A percentile compares a stretch with the other conserved stretches of the same genome.
These are phyloP conservation scores for Parasteatoda tepidariorum DNA, from an alignment of 1,140 invertebrate species.

Conservation along the genomic window DNA sequence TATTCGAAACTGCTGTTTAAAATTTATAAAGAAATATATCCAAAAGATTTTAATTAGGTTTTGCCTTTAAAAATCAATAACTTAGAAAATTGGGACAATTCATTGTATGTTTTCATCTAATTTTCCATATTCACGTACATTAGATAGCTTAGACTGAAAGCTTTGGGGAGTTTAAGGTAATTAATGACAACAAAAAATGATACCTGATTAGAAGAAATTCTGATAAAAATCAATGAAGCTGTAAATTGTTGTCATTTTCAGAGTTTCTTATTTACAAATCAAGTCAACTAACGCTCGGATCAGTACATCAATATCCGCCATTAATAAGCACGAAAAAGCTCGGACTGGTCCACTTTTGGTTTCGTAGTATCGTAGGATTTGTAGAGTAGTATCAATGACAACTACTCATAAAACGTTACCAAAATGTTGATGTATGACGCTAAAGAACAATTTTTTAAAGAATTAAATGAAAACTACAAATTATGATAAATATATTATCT, in stretches of 20 bases:
- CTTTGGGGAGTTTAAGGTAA: background rate
- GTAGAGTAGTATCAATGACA: slow-evolving; percentile 47
- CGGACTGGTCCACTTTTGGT: slow-evolving; percentile 54
- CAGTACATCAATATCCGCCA: slow-evolving; percentile 56
- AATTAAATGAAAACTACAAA: too few relatives aligned
- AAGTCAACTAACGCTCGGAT: slow-evolving; percentile 38
- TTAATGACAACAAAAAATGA: background rate
- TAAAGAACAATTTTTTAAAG: too few relatives aligned
- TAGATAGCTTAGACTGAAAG: background rate
- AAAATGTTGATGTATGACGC: too few relatives aligned
- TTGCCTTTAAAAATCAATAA: background rate
- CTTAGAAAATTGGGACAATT: too few relatives aligned
- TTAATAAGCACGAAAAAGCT: slow-evolving; percentile 36
- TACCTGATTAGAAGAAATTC: background rate
- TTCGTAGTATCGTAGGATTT: slow-evolving; percentile 25
- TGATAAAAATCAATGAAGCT: background rate
- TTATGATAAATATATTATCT: too few relatives aligned
- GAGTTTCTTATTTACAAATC: slow-evolving; percentile 3
- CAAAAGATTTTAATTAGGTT: too few relatives aligned
- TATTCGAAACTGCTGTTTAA: too few relatives aligned
- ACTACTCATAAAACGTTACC: slow-evolving; percentile 24
- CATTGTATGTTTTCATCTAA: too few relatives aligned
- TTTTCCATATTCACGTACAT: background rate
- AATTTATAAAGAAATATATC: too few relatives aligned
- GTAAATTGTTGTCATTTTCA: background rate